Evolutionary conservation across 2,888 invertebrate species (phyloP), one percentile per base, ranked within the genome.

Genomic region (Pristionchus arcanus): DNA sequence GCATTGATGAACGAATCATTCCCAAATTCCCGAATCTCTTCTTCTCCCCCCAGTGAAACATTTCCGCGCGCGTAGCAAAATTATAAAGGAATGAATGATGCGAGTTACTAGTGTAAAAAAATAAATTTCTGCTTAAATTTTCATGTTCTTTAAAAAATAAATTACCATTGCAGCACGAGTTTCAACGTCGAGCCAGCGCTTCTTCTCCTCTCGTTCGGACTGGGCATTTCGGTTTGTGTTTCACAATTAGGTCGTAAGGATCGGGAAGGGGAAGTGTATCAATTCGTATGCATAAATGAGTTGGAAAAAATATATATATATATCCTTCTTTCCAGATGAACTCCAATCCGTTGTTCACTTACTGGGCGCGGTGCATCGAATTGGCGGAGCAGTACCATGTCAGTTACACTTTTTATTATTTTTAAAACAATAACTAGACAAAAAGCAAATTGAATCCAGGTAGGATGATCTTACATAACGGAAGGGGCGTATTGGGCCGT

Each of bases 321-420:
- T n/a, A n/a, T 63, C n/a, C 53, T 31, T 25, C 19, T 28, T 88
- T 71, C 2, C 63, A 89, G 89, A 66, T 63, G 66, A 89, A 81
- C 42, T 63, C 81, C 31, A 63, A 28, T 83, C 53, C 92, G 1
- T 90, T 92, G 21, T 93, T 93, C 91, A 93, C 92, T n/a, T 92
- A 92, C 74, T 93, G 92, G 92, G 93, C 93, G 28, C 53, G 93
- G 89, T 93, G 93, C 88, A 90, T 93, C 77, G 91, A 94, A 81
- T 91, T 92, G 31, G 92, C 92, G 2, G 77, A 86, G 53, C 49
- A 66, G 34, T 49, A 88, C 77, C 89, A 83, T 85, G 89, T 89
- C 5, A 49, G 84, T 21, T 16, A 49, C 19, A 31, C 34, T 11
- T 59, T 66, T 66, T 28, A 66, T 2, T 55, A 4, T 55, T 55